Conservation (phyloP, 1,140 invertebrate species). For the Diprion similis region DNA sequence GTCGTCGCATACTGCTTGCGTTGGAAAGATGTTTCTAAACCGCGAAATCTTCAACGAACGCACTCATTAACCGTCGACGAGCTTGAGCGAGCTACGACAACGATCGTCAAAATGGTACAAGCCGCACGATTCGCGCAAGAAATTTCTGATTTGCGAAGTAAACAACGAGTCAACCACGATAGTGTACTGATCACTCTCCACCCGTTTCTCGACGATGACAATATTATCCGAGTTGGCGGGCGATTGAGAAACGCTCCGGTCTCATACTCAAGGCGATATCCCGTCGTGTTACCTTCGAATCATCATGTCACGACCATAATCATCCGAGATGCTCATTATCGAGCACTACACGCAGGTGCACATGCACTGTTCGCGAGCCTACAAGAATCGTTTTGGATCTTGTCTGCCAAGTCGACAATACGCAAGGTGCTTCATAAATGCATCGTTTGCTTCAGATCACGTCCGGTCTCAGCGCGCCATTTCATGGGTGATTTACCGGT, state of each 20-base stretch:
- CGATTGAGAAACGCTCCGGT: constrained; percentile 29
- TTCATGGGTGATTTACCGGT: constrained; percentile 33
- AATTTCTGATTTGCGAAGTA: not conserved
- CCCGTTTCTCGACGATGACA: constrained; percentile 33
- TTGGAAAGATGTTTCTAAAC: not conserved
- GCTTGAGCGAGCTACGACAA: constrained; percentile 10
- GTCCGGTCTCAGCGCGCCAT: constrained; percentile 19
- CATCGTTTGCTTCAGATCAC: constrained; percentile 29
- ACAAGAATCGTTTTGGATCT: constrained; percentile 37
- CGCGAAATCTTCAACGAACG: not conserved
- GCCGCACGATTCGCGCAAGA: constrained; percentile 7
- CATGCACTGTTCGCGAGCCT: constrained; percentile 21
- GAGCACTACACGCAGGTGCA: constrained; percentile 30
- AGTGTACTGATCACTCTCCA: constrained; percentile 24
- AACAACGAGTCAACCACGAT: constrained; percentile 18
- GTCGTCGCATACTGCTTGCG: constrained; percentile 13
- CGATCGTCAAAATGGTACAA: constrained; percentile 13
- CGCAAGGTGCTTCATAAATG: constrained; percentile 37
- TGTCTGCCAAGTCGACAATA: constrained; percentile 32
- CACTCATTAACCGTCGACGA: constrained; percentile 14
- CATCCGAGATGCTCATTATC: constrained; percentile 31
- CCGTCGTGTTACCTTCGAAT: constrained; percentile 32
- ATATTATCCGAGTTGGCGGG: constrained; percentile 32
- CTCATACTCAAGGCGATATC: constrained; percentile 33
- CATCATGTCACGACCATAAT: constrained; percentile 28